A percentile compares a stretch with the other conserved stretches of the same genome.
Evolutionary conservation across 2,888 invertebrate species (phyloP).

Genomic region (Noctuana brunneofusca): DNA sequence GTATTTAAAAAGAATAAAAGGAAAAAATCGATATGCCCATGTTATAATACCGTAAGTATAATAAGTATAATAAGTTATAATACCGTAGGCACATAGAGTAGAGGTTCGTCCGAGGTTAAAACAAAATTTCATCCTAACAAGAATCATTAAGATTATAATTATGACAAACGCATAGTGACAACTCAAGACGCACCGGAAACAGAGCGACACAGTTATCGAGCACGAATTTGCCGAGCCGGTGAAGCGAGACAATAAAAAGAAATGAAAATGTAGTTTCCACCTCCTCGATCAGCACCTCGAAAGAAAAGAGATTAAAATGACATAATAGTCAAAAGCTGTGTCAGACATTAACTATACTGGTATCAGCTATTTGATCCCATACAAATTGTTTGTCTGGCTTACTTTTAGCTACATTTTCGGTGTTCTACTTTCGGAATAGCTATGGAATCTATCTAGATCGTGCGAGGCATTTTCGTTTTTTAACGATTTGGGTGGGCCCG

Average conservation of each 20-base stretch:
- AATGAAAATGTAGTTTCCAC: background rate
- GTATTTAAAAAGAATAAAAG: too few relatives aligned
- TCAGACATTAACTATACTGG: background rate
- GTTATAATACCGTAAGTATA: too few relatives aligned
- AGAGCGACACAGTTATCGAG: conserved; percentile 13
- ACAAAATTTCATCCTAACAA: background rate
- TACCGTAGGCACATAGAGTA: too few relatives aligned
- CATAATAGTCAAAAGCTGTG: conserved; percentile 1
- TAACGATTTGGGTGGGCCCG: conserved; percentile 28
- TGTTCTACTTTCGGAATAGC: conserved; percentile 9
- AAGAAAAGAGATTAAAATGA: background rate
- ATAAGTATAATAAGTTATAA: too few relatives aligned
- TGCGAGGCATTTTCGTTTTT: conserved; percentile 32
- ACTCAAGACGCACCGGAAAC: conserved; percentile 15
- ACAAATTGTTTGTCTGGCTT: conserved; percentile 1
- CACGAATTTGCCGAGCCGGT: conserved; percentile 20
- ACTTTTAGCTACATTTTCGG: background rate
- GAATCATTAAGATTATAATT: background rate
- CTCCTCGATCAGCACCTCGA: background rate
- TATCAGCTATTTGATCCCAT: background rate
- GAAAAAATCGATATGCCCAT: too few relatives aligned
- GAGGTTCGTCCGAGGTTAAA: too few relatives aligned
- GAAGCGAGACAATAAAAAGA: conserved; percentile 14
- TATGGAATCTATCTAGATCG: conserved; percentile 23
- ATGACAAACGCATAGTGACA: background rate